These are phyloP conservation scores for Epirrhoe alternata DNA, from an alignment of 2,888 invertebrate genomes.

Conservation along the genomic window DNA sequence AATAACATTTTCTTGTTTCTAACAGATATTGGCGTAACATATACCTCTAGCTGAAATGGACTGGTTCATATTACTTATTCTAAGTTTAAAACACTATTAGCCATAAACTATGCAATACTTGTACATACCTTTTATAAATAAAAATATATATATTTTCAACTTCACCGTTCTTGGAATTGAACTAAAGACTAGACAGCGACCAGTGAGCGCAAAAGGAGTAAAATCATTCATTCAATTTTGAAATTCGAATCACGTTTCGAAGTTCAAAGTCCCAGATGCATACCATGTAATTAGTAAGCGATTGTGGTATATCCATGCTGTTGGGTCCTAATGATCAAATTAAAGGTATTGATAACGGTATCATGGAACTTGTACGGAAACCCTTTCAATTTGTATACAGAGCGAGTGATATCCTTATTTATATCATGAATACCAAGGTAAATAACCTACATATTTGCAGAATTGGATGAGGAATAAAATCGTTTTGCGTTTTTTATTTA, in stretches of 20 bases:
- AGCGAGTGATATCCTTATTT: conserved; percentile 20
- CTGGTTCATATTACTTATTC: too few species aligned
- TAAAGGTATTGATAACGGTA: conserved; percentile 40
- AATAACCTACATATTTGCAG: neutral
- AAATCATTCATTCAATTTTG: neutral
- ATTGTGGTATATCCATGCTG: conserved; percentile 19
- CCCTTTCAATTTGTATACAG: conserved; percentile 17
- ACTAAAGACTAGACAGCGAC: neutral
- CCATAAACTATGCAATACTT: too few species aligned
- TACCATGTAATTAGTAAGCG: conserved; percentile 36
- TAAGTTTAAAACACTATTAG: too few species aligned
- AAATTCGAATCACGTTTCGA: conserved; percentile 39
- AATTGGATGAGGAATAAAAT: neutral
- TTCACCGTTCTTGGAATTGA: neutral
- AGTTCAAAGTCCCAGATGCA: conserved; percentile 23
- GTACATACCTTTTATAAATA: too few species aligned
- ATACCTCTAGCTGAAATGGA: too few species aligned
- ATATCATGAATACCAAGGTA: neutral
- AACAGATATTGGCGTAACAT: too few species aligned
- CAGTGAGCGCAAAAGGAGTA: neutral
- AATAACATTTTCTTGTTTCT: too few species aligned
- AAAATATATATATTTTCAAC: too few species aligned
- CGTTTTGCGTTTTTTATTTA: neutral
- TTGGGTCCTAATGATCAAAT: conserved; percentile 39
- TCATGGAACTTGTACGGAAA: conserved; percentile 32